Base-by-base conservation (phyloP, 2,888 invertebrate genomes). In the Melolontha melolontha region DNA sequence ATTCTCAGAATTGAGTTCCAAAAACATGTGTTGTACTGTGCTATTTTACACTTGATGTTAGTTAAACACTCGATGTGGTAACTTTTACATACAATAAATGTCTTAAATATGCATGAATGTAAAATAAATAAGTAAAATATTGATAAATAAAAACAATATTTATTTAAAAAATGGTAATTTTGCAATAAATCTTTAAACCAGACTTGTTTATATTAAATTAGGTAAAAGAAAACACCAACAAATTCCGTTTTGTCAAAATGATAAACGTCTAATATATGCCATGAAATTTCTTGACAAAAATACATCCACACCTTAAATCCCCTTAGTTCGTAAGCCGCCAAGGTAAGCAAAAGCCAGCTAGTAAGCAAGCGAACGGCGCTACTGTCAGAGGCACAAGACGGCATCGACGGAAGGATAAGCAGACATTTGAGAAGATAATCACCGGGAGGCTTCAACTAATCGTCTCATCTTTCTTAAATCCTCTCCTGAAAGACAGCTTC, bases 401-500 rank as follows among this genome's bases (percentile, higher is more conserved):
- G 68, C 68, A 68, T 55, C 27, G 8, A 6, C 27, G 66, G 50
- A 68, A 71, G 72, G 73, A 75, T 75, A 75, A 76, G 75, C 72
- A 75, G 76, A 75, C 75, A 72, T 75, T 73, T 72, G 74, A 73
- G 72, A 69, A 72, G 76, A 76, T 77, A 73, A 77, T 73, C 75
- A 73, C 70, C 68, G 69, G 55, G 64, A 63, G 70, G 72, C 71
- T 74, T 71, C 69, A 70, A 62, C 70, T 73, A 73, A 72, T 73
- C 73, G 73, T 66, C 72, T 73, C 70, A 73, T 73, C 73, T 71
- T 67, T 71, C 67, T 66, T 47, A 71, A 73, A 71, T 71, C 71
- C 71, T 73, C 59, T 66, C 55, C 57, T 68, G 71, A 71, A 70
- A 72, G 72, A 72, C 72, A 70, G 70, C 50, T 70, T 51, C 54